Conservation (phyloP, 2,888 invertebrate genomes). For the Tetheella fluctuosa region DNA sequence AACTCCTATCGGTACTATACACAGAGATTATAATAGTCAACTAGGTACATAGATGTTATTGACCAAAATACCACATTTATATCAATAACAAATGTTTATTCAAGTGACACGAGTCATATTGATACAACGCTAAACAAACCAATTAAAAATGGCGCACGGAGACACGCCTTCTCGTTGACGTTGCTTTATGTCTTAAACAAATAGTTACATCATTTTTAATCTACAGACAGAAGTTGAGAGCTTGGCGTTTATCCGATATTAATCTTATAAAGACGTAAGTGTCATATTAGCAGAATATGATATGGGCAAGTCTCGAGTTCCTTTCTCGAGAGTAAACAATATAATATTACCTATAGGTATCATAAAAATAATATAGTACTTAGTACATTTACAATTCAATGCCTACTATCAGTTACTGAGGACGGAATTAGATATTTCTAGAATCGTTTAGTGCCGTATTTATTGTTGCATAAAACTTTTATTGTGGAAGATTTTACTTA, state of each 20-base stretch:
- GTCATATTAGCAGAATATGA: background rate
- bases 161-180: slow-evolving; percentile 47
- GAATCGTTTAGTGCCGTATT: background rate
- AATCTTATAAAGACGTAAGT: background rate
- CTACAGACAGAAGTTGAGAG: background rate
- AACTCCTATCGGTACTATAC: no score
- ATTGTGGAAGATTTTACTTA: background rate
- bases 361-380: background rate
- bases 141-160: slow-evolving; percentile 38
- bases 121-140: slow-evolving; percentile 28
- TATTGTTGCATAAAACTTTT: background rate
- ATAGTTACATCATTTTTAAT: slow-evolving; percentile 25
- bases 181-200: slow-evolving; percentile 26
- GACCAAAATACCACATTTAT: slow-evolving; percentile 16
- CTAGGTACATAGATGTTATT: slow-evolving; percentile 10
- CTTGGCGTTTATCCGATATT: background rate
- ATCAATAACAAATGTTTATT: slow-evolving; percentile 12
- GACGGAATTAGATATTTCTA: background rate
- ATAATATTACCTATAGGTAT: no score
- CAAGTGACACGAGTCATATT: slow-evolving; percentile 13
- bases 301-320: background rate
- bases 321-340: background rate
- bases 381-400: background rate
- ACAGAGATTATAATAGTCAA: background rate
- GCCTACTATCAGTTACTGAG: background rate